Base-by-base conservation (phyloP, 1,140 invertebrate species). In the silkworm (Bombyx mori) region DNA sequence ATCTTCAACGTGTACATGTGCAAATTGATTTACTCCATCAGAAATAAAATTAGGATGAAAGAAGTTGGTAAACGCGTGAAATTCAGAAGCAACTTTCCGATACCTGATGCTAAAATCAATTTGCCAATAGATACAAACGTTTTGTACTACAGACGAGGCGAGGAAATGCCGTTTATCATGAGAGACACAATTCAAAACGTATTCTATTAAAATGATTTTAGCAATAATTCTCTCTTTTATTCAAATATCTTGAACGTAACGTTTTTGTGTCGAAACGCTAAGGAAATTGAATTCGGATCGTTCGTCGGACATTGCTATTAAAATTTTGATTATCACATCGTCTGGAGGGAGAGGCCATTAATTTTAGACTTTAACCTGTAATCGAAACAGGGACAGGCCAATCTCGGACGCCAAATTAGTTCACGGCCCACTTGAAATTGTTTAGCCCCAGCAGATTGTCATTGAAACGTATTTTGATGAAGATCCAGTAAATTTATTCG, bases 311-410 rank as follows among this genome's bases (percentile, higher is more conserved):
- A 58, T 58, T 52, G 59, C 64, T 63, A 72, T 75, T 76, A 72
- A 72, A 75, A 79, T 76, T 78, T 79, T 82, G 75, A 81, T 84
- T 79, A 78, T 73, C 65, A 68, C 62, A 58, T 60, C 62, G 53
- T 53, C 52, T 48, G 57, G 52, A 67, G 58, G 59, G 54, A 57
- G 42, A 50, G 49, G 54, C 68, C 68, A 79, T 81, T 80, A 77
- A 81, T 82, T 82, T 77, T 57, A 63, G 69, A 73, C 62, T 75
- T 73, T 60, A 44, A 66, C 63, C 62, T 63, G 72, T 71, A 68
- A 77, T 79, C 71, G 70, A 73, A 75, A 70, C 58, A 65, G 63
- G 62, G 57, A 44, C 53, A 53, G 52, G 56, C 51, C 63, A 66
- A 67, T 64, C 64, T 69, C 64, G 9, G 56, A 62, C 63, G 58